Evolutionary conservation across 2,888 invertebrate species (phyloP).

Genomic region (Sarcophaga carnaria): DNA sequence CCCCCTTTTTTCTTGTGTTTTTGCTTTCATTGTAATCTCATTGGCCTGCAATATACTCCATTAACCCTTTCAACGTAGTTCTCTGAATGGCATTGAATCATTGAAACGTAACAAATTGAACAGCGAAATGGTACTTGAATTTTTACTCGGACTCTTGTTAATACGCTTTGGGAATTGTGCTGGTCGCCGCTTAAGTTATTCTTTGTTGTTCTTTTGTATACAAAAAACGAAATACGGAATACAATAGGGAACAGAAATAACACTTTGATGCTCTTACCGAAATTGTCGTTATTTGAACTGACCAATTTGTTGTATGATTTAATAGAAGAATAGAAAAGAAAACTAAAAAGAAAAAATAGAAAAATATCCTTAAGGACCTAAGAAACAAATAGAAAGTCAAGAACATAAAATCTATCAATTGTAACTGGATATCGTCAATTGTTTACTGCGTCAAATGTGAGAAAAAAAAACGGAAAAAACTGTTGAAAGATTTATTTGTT

Average conservation of each 20-base stretch:
- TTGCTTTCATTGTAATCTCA: constrained; percentile 9
- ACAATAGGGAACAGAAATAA: constrained; percentile 19
- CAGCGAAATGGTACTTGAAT: constrained; percentile 57
- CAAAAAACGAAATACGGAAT: neutral
- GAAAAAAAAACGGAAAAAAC: constrained; percentile 5
- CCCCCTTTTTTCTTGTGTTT: neutral
- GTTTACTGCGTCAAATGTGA: constrained; percentile 43
- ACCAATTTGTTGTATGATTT: constrained; percentile 58
- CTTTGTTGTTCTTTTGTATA: constrained; percentile 22
- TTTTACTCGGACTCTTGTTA: constrained; percentile 24
- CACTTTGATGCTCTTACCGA: constrained; percentile 34
- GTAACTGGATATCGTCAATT: constrained; percentile 64
- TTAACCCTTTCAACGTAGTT: constrained; percentile 58
- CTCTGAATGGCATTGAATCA: constrained; percentile 8
- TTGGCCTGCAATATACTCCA: constrained; percentile 30
- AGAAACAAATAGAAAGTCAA: constrained; percentile 33
- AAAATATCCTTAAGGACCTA: constrained; percentile 45
- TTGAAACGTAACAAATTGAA: constrained; percentile 43
- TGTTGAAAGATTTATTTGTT: constrained; percentile 56
- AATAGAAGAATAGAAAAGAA: neutral
- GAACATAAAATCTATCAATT: constrained; percentile 51
- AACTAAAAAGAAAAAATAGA: neutral
- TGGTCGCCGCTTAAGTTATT: constrained; percentile 44
- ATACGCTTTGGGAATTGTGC: constrained; percentile 62
- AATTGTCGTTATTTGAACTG: constrained; percentile 53